Evolutionary conservation across 2,888 invertebrate species (phyloP), one percentile per base, ranked within the genome.

Genomic region (Brachycybe producta): DNA sequence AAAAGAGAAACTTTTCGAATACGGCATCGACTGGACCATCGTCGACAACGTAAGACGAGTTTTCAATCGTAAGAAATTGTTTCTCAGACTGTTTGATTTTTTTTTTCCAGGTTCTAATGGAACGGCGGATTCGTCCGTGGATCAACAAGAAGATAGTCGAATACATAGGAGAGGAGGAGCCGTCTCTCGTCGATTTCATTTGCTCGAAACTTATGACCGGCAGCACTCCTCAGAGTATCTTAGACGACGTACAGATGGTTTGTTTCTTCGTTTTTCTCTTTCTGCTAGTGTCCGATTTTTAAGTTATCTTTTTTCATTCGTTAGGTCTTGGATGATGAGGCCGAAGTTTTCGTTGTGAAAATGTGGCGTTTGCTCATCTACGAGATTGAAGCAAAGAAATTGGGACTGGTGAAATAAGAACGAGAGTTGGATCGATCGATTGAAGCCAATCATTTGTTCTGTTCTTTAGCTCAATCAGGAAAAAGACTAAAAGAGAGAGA

Each of bases 291-390:
- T 21, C 39, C 8, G n/a, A 23, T 45, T 43, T 36, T 8, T 13
- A 34, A 13, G 8, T 11, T 35, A 23, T 32, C 36, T 24, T 13
- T 43, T 43, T 15, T 43, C 13, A 34, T 35, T 43, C 8, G 35
- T 19, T 67, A 95, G 95, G 94, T 98, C 59, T 76, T 99, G 63
- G 98, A 99, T 69, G 97, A 99, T 67, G 98, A 99, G 70, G 98
- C 98, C 3, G 97, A 98, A 73, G 94, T 95, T 59, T 99, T 99
- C 74, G 95, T 98, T 61, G 94, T 98, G 57, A 99, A 99, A 78
- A 92, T 99, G 94, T 99, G 98, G 98, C 78, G 98, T 60, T 76
- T 99, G 64, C 77, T 99, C 57, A 97, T 99, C 62, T 99, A 97
- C 73, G 98, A 99, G 78, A 88, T 95, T 60, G 97, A 98, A 75